These are phyloP conservation scores for Maccullochella peelii DNA, from an alignment of 2,113 vertebrate species.

Conservation along the genomic window DNA sequence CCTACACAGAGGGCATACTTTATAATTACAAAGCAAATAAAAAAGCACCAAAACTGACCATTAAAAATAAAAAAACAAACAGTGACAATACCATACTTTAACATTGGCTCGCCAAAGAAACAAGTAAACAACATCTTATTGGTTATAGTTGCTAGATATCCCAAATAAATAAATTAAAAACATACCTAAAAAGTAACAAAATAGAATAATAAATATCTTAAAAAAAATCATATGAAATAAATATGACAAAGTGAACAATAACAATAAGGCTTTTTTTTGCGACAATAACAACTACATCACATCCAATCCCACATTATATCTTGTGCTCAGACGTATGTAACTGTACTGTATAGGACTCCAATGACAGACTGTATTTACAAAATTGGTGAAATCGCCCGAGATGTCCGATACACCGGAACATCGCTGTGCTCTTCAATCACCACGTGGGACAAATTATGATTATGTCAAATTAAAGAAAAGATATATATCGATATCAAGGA, in stretches of 20 bases:
- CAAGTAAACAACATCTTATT: constrained; percentile 73
- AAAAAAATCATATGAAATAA: constrained; percentile 78
- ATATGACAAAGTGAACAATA: constrained; percentile 80
- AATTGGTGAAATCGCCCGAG: constrained; percentile 42
- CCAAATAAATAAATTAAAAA: constrained; percentile 74
- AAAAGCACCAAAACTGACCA: constrained; percentile 77
- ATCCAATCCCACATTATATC: constrained; percentile 78
- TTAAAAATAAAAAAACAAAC: constrained; percentile 70
- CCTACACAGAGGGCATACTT: constrained; percentile 79
- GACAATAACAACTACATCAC: constrained; percentile 79
- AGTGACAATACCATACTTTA: constrained; percentile 73
- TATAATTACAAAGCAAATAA: constrained; percentile 78
- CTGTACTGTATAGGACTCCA: constrained; percentile 74
- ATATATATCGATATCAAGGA: constrained; percentile 55
- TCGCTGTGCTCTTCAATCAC: constrained; percentile 73
- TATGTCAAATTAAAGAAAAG: constrained; percentile 64
- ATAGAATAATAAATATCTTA: constrained; percentile 80
- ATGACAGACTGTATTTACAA: constrained; percentile 80
- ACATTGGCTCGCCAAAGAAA: constrained; percentile 80
- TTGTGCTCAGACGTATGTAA: constrained; percentile 81
- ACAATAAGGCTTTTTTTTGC: constrained; percentile 83
- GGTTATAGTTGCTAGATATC: constrained; percentile 79
- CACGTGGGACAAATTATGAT: constrained; percentile 61
- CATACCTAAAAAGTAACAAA: constrained; percentile 79
- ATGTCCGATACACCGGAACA: constrained; percentile 54